phyloP scores from a whole-genome alignment of 1,140 invertebrate genomes.

The Drosophila punjabiensis region DNA sequence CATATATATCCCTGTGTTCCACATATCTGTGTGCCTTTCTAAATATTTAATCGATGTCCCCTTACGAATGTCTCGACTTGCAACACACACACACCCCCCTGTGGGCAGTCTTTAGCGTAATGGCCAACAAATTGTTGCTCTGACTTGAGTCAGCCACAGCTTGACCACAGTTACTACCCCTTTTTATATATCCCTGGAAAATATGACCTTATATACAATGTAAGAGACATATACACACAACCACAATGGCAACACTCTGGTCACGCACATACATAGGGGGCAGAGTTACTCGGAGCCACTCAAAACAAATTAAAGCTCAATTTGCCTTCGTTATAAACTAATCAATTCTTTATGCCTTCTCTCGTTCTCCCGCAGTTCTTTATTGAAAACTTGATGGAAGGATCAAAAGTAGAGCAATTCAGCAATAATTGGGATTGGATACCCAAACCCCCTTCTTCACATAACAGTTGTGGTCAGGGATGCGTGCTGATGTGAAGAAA shows the following conservation, averaged over 20 bases:
- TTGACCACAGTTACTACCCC: slow-evolving; percentile 10
- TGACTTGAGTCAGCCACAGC: slow-evolving; percentile 14
- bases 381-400: slow-evolving; percentile 46
- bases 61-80: slow-evolving; percentile 13
- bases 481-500: slow-evolving; percentile 20
- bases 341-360: slow-evolving; percentile 46
- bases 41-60: slow-evolving; percentile 53
- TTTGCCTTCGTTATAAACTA: slow-evolving; percentile 67
- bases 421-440: slow-evolving; percentile 25
- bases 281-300: slow-evolving; percentile 24
- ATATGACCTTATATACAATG: slow-evolving; percentile 47
- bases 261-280: slow-evolving; percentile 51
- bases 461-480: slow-evolving; percentile 9
- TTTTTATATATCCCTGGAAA: background rate
- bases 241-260: slow-evolving; percentile 12
- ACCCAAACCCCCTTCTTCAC: background rate
- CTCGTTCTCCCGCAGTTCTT: slow-evolving; percentile 2
- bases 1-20: background rate
- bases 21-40: slow-evolving; percentile 25
- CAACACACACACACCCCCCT: slow-evolving; percentile 7
- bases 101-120: slow-evolving; percentile 42
- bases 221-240: slow-evolving; percentile 1
- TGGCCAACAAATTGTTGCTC: slow-evolving; percentile 60
- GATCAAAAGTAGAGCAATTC: slow-evolving; percentile 38
- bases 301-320: slow-evolving; percentile 63